Conservation (phyloP, 2,888 invertebrate species). For the Caenorhabditis zanzibari region DNA sequence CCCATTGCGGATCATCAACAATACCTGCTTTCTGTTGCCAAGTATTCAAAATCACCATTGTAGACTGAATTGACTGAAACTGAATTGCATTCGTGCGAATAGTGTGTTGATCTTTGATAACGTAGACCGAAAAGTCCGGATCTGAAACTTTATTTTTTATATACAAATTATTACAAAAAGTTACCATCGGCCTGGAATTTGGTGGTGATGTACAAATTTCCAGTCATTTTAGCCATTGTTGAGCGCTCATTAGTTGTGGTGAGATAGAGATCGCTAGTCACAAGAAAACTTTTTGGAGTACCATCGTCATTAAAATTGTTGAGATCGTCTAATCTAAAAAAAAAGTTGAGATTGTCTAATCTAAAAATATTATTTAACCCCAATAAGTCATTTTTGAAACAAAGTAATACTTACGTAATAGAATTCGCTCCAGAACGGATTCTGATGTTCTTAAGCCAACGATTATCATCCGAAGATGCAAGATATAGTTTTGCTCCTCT, state of each 20-base stretch:
- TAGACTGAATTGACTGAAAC: not conserved
- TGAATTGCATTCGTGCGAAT: not conserved
- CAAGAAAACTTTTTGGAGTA: not conserved
- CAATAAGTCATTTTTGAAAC: too few relatives aligned
- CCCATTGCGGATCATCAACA: not conserved
- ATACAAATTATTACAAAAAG: too few relatives aligned
- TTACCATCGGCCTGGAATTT: not conserved
- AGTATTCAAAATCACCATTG: slow-evolving; percentile 18
- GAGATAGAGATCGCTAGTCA: not conserved
- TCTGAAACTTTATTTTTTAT: too few relatives aligned
- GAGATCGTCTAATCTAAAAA: not conserved
- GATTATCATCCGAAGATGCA: not conserved
- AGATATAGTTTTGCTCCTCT: not conserved
- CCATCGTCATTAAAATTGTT: not conserved
- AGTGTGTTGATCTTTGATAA: not conserved
- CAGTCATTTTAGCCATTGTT: not conserved
- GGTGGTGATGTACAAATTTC: slow-evolving; percentile 25
- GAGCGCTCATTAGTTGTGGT: slow-evolving; percentile 7
- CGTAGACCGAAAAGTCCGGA: slow-evolving; percentile 5
- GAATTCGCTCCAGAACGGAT: not conserved
- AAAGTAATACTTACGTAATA: not conserved
- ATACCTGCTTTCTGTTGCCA: not conserved
- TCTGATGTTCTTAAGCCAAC: not conserved
- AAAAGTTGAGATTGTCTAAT: not conserved
- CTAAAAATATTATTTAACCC: too few relatives aligned